Base-by-base conservation (phyloP, 2,797 vertebrate genomes). In the Lagodon rhomboides region DNA sequence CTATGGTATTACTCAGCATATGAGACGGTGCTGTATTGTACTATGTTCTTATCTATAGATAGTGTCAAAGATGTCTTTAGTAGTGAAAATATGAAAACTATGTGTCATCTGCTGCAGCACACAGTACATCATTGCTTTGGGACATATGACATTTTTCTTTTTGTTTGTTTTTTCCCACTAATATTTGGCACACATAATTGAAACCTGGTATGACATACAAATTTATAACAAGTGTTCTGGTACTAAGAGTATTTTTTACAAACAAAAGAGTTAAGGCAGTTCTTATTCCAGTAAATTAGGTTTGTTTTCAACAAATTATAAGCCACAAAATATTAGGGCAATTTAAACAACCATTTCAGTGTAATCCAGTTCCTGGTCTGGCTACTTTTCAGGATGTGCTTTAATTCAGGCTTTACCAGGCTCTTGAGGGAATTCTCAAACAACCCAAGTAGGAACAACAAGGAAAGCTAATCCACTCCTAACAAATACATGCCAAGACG, bases 1-100 rank as follows among this genome's bases (percentile, higher is more conserved):
- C 54, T 72, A 12, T 77, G 46, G 41, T 66, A 47, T 85, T 85
- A 75, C 25, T 78, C 47, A 55, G 62, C 66, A 80, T 79, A 51
- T 67, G 30, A 69, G 50, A 72, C 16, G 63, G 41, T 60, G 25
- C 18, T 63, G n/a, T 30, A 46, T 51, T 68, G 34, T 44, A 49
- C 7, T 5, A 41, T 27, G 8, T 54, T 82, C 10, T 30, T 23
- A 15, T 68, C 25, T 38, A 18, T 58, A 67, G 23, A 5, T 51
- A 59, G 4, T 68, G 13, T 50, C 38, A 38, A 55, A 59, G 20
- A 53, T 16, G 4, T 66, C 11, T 65, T 30, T 22, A 20, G 11
- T 25, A 18, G 46, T n/a, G 1, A 59, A 66, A 75, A 67, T 50
- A 20, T 68, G n/a, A 38, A 76, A 60, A 64, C 9, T 30, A 50